Evolutionary conservation across 2,113 vertebrate species (phyloP).

Genomic region (Calidris pygmaea): DNA sequence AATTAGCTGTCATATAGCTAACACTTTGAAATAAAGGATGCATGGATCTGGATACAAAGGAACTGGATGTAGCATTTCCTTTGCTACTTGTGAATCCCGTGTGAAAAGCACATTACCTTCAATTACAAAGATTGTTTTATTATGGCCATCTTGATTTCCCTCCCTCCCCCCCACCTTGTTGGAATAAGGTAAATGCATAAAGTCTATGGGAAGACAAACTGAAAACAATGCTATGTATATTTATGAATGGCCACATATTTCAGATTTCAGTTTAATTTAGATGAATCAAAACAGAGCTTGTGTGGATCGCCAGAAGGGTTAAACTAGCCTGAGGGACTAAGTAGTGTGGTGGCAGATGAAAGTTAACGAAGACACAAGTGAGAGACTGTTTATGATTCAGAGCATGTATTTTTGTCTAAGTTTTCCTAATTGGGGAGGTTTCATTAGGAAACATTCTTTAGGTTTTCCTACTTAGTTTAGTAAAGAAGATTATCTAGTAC

Average conservation of each 20-base stretch:
- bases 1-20: background rate
- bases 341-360: background rate
- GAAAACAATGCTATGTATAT: background rate
- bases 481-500: background rate
- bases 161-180: background rate
- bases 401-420: background rate
- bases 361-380: background rate
- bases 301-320: background rate
- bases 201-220: background rate
- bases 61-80: background rate
- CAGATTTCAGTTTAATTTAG: background rate
- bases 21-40: background rate
- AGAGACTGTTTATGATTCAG: background rate
- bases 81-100: background rate
- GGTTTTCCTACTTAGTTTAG: background rate
- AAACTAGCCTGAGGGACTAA: background rate
- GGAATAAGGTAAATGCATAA: background rate
- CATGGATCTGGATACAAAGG: too few relatives aligned
- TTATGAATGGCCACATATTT: background rate
- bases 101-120: background rate
- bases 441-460: background rate
- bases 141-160: background rate
- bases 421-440: background rate
- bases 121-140: background rate
- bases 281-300: background rate